Evolutionary conservation across 2,888 invertebrate species (phyloP), one percentile per base, ranked within the genome.

Genomic region (Seladonia tumulorum): DNA sequence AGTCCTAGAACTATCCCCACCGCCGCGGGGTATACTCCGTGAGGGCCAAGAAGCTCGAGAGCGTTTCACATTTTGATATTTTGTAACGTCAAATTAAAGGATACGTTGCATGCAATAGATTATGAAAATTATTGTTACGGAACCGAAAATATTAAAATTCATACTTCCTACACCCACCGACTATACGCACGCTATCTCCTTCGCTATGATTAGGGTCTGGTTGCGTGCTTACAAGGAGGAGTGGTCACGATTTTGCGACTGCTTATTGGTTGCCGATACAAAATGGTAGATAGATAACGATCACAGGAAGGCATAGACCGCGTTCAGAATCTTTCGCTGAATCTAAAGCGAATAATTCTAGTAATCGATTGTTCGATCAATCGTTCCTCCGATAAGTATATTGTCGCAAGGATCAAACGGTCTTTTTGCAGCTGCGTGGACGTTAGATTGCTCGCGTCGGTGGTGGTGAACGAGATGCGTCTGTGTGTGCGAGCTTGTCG

Each of bases 401-500:
- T 66, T 35, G 66, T 35, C 35, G 75, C 60, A 22, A 45, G n/a
- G 42, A 45, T 35, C 8, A 25, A 39, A 60, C 35, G 60, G 73
- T 74, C 39, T 73, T 66, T 60, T 68, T 47, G 22, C 76, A 73
- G 22, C 22, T 42, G 45, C 35, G 47, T 35, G 29, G 57, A 25
- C 45, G 39, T 35, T 25, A 71, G 49, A 76, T 76, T 49, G 76
- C 66, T 68, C 49, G 45, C 22, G 16, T n/a, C 71, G 42, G 18
- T 5, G 29, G 74, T 35, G 8, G 16, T 35, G 42, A 68, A 18
- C 66, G 66, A 47, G 66, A 47, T 25, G 35, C 39, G 3, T n/a
- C n/a, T n/a, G n/a, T 47, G 68, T 80, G 73, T 60, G 57, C 29
- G 68, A 10, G 47, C 25, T 35, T 22, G 10, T 70, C 70, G 74